phyloP scores from a whole-genome alignment of 2,113 vertebrate species.

The Fregata magnificens region DNA sequence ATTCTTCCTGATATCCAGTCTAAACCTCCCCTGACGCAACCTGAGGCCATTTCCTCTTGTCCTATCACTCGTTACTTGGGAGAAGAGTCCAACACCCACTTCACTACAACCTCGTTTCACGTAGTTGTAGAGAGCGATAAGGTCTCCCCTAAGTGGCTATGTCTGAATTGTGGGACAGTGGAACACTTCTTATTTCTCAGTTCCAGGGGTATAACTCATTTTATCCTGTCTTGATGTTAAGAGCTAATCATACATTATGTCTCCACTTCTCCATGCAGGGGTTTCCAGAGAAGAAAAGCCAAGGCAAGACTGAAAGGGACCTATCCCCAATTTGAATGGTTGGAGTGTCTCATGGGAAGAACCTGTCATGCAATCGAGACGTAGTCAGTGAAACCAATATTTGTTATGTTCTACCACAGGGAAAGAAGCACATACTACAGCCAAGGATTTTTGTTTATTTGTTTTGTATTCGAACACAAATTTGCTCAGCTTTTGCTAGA shows the following conservation, averaged over 20 bases:
- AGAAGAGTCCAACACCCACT: too few species aligned
- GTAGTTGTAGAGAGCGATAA: too few species aligned
- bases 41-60: too few species aligned
- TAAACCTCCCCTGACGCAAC: too few species aligned
- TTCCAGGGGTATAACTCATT: background rate
- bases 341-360: background rate
- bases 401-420: background rate
- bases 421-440: background rate
- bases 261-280: background rate
- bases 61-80: too few species aligned
- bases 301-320: background rate
- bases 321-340: background rate
- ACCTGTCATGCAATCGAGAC: background rate
- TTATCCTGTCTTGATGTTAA: background rate
- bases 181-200: background rate
- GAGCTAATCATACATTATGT: background rate
- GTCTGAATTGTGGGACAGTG: background rate
- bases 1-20: too few species aligned
- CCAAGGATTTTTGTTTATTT: background rate
- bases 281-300: background rate
- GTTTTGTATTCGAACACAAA: background rate
- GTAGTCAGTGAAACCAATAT: background rate
- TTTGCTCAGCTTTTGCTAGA: background rate
- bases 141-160: too few species aligned
- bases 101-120: too few species aligned